A percentile compares a stretch with the other conserved stretches of the same genome.
Conservation (phyloP, 2,888 invertebrate genomes). For the Unio pictorum region DNA sequence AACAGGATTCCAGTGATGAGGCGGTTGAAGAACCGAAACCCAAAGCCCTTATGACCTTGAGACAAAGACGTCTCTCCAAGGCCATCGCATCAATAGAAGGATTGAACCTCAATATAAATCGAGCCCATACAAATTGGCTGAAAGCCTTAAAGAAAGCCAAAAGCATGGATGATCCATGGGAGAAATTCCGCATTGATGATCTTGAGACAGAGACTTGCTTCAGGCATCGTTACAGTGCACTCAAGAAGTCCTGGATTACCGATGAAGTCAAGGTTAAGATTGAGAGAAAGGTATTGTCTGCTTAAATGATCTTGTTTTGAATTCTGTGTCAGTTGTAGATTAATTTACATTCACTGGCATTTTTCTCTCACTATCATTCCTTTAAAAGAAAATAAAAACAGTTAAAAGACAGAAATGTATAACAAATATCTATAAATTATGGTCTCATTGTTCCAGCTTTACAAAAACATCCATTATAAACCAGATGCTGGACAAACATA, state of each 20-base stretch:
- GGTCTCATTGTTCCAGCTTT: too few relatives aligned
- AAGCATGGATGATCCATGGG: constrained; percentile 73
- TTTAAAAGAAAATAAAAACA: too few relatives aligned
- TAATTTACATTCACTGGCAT: neutral
- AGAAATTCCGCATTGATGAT: constrained; percentile 72
- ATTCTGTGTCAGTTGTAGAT: neutral
- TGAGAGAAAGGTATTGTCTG: constrained; percentile 68
- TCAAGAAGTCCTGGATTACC: constrained; percentile 73
- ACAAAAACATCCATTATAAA: too few relatives aligned
- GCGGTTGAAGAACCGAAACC: constrained; percentile 22
- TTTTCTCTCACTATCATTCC: too few relatives aligned
- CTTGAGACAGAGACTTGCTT: constrained; percentile 71
- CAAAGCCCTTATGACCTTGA: constrained; percentile 52
- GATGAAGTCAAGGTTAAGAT: constrained; percentile 75
- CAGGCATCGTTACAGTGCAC: constrained; percentile 74
- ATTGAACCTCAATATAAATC: constrained; percentile 24
- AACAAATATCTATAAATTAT: too few relatives aligned
- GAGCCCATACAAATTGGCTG: constrained; percentile 56
- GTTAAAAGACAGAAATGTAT: too few relatives aligned
- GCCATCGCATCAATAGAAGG: constrained; percentile 39
- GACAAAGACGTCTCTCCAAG: constrained; percentile 56
- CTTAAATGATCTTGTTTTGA: neutral
- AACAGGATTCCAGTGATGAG: constrained; percentile 28
- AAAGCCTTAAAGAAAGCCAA: constrained; percentile 58
- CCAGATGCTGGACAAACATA: too few relatives aligned